Evolutionary conservation across 2,113 vertebrate species (phyloP).

Genomic region (Onychorhynchus coronatus): DNA sequence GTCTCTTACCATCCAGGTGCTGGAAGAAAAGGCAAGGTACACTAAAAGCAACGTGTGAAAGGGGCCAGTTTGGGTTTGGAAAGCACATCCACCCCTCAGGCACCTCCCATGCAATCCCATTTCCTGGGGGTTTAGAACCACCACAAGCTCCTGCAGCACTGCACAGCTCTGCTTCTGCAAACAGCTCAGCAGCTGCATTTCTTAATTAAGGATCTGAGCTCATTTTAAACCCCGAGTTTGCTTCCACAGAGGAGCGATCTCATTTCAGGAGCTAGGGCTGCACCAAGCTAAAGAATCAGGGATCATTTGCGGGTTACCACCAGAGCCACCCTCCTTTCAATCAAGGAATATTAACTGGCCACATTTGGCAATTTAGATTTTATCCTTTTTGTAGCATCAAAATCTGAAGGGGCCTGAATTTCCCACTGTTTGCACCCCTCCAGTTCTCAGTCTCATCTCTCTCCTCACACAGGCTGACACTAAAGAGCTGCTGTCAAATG

Average conservation of each 20-base stretch:
- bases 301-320: not conserved
- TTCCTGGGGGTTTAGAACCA: not conserved
- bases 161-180: not conserved
- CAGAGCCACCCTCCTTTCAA: not conserved
- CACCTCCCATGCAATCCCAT: not conserved
- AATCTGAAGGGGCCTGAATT: not conserved
- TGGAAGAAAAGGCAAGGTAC: not conserved
- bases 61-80: not conserved
- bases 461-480: not conserved
- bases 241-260: not conserved
- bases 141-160: not conserved
- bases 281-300: not conserved
- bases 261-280: not conserved
- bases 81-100: not conserved
- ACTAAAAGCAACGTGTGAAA: not conserved
- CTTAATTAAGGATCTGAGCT: conserved; percentile 48
- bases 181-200: not conserved
- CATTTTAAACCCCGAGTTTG: not conserved
- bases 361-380: not conserved
- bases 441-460: rapidly evolving
- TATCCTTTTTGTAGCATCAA: not conserved
- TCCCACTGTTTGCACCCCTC: not conserved
- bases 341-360: not conserved
- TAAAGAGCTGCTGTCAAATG: not conserved
- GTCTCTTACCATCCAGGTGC: not conserved